Conservation (phyloP, 2,113 vertebrate species). For the Leptodactylus fuscus region DNA sequence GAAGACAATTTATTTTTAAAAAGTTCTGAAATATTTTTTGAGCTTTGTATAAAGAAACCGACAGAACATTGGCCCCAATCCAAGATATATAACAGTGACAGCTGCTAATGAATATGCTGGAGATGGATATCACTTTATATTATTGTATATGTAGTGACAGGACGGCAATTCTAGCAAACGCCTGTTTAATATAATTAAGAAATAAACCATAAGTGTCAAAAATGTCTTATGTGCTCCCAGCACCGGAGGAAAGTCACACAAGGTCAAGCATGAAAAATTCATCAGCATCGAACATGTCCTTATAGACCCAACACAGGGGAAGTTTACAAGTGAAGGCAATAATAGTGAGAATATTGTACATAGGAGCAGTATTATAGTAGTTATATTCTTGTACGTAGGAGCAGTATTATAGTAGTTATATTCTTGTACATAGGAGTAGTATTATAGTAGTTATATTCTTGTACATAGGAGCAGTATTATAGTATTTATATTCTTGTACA, state of each 20-base stretch:
- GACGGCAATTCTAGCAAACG: conserved; percentile 26
- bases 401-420: neutral
- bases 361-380: no score
- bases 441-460: conserved; percentile 18
- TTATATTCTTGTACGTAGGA: no score
- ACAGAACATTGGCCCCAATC: neutral
- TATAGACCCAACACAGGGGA: no score
- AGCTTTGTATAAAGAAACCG: neutral
- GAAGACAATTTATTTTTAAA: neutral
- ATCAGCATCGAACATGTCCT: neutral
- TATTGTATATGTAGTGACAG: conserved; percentile 22
- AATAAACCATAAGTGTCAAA: conserved; percentile 1
- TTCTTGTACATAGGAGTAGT: conserved; percentile 11
- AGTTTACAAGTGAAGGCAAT: no score
- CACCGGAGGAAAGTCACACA: neutral
- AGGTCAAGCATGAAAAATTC: neutral
- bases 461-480: neutral
- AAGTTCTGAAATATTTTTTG: neutral
- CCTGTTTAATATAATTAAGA: conserved; percentile 36
- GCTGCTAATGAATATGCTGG: conserved; percentile 34
- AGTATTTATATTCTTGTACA: neutral
- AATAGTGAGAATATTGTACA: no score
- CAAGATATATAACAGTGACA: conserved; percentile 25
- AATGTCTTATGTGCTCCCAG: neutral
- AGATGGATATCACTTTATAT: conserved; percentile 5